A percentile compares a stretch with the other conserved stretches of the same genome.
Evolutionary conservation across 2,113 vertebrate species (phyloP).

Genomic region (Gymnocephalus cernua): DNA sequence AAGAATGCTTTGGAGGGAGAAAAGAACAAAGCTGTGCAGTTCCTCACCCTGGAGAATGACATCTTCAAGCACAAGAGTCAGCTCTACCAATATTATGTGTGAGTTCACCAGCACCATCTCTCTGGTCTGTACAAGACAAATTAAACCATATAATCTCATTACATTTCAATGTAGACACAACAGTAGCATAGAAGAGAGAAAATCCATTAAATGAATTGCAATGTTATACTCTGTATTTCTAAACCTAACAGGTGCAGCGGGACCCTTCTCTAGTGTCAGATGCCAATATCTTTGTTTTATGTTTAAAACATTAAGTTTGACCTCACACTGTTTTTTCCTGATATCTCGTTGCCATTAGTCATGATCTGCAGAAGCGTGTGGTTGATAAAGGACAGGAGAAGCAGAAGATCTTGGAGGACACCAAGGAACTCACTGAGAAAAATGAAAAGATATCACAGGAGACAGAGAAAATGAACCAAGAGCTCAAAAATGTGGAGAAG

Average conservation of each 20-base stretch:
- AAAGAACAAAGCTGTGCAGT: slow-evolving; percentile 94
- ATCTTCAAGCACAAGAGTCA: slow-evolving; percentile 92
- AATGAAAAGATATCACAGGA: slow-evolving; percentile 87
- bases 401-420: slow-evolving; percentile 90
- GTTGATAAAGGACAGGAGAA: slow-evolving; percentile 89
- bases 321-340: not conserved
- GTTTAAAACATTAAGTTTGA: not conserved
- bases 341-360: slow-evolving; percentile 77
- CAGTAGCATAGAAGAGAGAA: not conserved
- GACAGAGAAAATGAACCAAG: slow-evolving; percentile 89
- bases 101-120: slow-evolving; percentile 75
- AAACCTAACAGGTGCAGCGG: not conserved
- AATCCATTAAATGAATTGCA: not conserved
- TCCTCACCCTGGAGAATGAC: slow-evolving; percentile 93
- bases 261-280: not conserved
- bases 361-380: slow-evolving; percentile 90
- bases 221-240: not conserved
- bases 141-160: slow-evolving; percentile 3
- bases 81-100: slow-evolving; percentile 94
- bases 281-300: slow-evolving; percentile 1
- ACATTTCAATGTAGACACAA: not conserved
- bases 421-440: slow-evolving; percentile 90
- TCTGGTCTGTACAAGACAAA: slow-evolving; percentile 12
- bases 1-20: slow-evolving; percentile 95
- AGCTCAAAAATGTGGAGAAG: slow-evolving; percentile 93